Base-by-base conservation (phyloP, 1,140 invertebrate species). In the Rhopalosiphum maidis region DNA sequence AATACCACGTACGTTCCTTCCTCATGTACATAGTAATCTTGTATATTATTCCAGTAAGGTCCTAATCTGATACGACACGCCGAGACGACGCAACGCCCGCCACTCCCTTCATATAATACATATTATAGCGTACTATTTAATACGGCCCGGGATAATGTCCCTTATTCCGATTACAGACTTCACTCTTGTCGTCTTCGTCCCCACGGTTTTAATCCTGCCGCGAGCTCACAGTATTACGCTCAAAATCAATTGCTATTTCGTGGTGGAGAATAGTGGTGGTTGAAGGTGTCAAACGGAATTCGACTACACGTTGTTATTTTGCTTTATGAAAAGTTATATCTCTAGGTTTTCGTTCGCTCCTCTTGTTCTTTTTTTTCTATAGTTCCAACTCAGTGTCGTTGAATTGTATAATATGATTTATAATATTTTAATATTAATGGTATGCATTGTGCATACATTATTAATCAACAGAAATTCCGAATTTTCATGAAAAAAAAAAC, bases 31-130 rank as follows among this genome's bases (percentile, higher is more conserved):
- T 60, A 94, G 54, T 88, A 54, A 54, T 41, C 91, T 94, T 60
- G 48, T 93, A 91, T 92, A 86, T 93, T 93, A 93, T 85, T 86
- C 68, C 46, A 55, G 82, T 25, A 25, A 83, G 91, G 35, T 55
- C 46, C 82, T 54, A 90, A 55, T 89, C 89, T n/a, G 54, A 92
- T 60, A 93, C 51, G 85, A 89, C 89, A 11, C 83, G 46, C 82
- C 88, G 25, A 86, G 89, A 86, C 41, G 54, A 92, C 93, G 87
- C 87, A n/a, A 77, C 60, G 15, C 30, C 15, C 30, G n/a, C 60
- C 60, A 77, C 94, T 51, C 48, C 90, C 93, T 89, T 91, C 21
- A 55, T n/a, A 51, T 91, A n/a, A 85, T 90, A 88, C 94, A 60
- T 60, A 68, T 90, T 37, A 43, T 35, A 82, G 43, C 93, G 30